These are phyloP conservation scores for Macrophya annulata DNA, from an alignment of 2,888 invertebrate genomes.

Conservation along the genomic window DNA sequence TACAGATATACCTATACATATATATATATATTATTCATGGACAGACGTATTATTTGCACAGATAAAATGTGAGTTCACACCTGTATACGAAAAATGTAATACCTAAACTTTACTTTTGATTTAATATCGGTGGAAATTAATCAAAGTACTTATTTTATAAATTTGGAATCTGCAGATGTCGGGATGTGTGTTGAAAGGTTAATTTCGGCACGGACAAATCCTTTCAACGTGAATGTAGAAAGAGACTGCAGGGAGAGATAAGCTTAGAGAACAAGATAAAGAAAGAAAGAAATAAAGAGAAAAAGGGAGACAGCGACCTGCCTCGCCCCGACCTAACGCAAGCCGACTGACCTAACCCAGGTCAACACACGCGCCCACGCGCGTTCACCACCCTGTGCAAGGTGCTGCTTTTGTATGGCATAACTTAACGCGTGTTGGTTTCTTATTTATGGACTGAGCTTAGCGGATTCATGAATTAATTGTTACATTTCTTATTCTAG, in stretches of 20 bases:
- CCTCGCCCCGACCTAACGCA: slow-evolving; percentile 54
- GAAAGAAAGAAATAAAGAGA: slow-evolving; percentile 50
- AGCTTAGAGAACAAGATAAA: slow-evolving; percentile 28
- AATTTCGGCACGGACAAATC: no score
- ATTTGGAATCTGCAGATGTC: not conserved
- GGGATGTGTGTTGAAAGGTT: no score
- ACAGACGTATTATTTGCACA: not conserved
- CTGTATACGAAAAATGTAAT: not conserved
- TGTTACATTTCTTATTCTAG: not conserved
- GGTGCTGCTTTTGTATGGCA: slow-evolving; percentile 50
- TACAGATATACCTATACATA: not conserved
- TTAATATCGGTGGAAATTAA: not conserved
- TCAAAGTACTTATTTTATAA: not conserved
- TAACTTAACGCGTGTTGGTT: slow-evolving; percentile 2
- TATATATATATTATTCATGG: not conserved
- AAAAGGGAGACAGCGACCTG: slow-evolving; percentile 30
- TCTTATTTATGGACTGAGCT: slow-evolving; percentile 40
- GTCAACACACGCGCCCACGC: slow-evolving; percentile 52
- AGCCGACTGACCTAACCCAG: slow-evolving; percentile 51
- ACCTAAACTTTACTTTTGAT: not conserved
- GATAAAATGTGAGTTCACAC: not conserved
- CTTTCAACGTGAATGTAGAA: not conserved
- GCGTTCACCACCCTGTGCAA: slow-evolving; percentile 48
- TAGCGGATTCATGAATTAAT: slow-evolving; percentile 34
- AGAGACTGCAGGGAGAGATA: slow-evolving; percentile 1